Percentiles rank a stretch among this genome's conserved stretches.
Evolutionary conservation across 2,113 vertebrate species (phyloP).

Genomic region (Ophiodon elongatus): DNA sequence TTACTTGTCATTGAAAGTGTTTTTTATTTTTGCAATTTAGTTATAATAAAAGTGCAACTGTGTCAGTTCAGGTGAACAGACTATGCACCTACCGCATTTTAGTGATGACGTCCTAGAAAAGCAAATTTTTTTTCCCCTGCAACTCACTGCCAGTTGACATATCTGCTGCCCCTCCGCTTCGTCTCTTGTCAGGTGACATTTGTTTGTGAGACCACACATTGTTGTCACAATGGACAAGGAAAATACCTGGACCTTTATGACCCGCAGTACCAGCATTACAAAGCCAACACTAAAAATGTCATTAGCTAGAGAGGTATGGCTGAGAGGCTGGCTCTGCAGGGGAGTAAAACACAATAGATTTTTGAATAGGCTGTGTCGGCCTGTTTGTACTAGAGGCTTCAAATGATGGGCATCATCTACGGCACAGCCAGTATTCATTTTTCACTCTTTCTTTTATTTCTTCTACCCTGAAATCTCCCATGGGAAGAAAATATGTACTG

Average conservation of each 20-base stretch:
- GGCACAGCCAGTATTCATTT: constrained; percentile 9
- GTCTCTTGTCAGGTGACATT: constrained; percentile 37
- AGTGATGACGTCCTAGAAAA: constrained; percentile 7
- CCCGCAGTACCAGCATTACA: constrained; percentile 15
- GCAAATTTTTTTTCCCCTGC: not conserved
- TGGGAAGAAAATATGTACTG: not conserved
- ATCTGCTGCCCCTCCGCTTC: not conserved
- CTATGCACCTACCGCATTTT: constrained; percentile 19
- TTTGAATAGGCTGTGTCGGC: constrained; percentile 10
- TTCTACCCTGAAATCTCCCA: not conserved
- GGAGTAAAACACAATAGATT: constrained; percentile 41
- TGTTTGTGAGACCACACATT: constrained; percentile 19
- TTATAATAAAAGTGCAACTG: not conserved
- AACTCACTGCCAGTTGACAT: constrained; percentile 14
- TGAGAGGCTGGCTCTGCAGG: constrained; percentile 43
- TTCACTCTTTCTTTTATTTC: constrained; percentile 3
- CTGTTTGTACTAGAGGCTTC: constrained; percentile 3
- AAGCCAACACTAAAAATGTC: constrained; percentile 45
- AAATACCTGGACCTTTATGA: constrained; percentile 31
- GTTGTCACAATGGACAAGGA: constrained; percentile 20
- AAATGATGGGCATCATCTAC: constrained; percentile 20
- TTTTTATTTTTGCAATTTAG: not conserved
- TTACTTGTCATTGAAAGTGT: not conserved
- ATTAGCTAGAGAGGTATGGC: constrained; percentile 13
- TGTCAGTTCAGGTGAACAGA: not conserved